phyloP scores from a whole-genome alignment of 2,888 invertebrate species.

The Andrena marginata region DNA sequence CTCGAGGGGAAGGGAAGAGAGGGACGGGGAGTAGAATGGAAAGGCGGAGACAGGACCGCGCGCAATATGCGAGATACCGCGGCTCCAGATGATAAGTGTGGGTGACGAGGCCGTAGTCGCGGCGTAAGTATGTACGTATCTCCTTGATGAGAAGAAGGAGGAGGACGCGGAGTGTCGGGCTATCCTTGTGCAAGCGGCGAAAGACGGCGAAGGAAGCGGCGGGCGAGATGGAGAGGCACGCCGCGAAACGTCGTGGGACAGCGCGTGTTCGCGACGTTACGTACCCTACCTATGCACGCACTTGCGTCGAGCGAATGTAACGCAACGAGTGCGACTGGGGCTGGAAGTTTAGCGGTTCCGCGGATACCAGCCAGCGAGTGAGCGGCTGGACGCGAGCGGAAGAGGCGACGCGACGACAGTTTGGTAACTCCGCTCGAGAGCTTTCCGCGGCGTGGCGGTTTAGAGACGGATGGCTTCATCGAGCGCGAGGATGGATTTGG shows the following conservation, averaged over 20 bases:
- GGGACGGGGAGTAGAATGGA: conserved; percentile 46
- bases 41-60: conserved; percentile 37
- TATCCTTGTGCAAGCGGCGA: conserved; percentile 64
- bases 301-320: conserved; percentile 9
- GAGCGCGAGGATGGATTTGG: too few relatives aligned
- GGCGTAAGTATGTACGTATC: conserved; percentile 61
- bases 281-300: too few relatives aligned
- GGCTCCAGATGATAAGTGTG: conserved; percentile 65
- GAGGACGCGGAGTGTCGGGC: conserved; percentile 59
- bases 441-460: neutral
- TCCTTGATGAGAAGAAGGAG: conserved; percentile 69
- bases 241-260: conserved; percentile 44
- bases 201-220: conserved; percentile 10
- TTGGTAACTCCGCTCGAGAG: conserved; percentile 26
- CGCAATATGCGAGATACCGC: conserved; percentile 48
- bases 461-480: neutral
- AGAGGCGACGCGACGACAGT: conserved; percentile 31
- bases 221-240: conserved; percentile 27
- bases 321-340: neutral
- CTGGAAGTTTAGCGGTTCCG: neutral
- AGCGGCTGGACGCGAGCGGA: conserved; percentile 15
- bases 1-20: conserved; percentile 28
- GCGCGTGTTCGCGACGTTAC: conserved; percentile 29
- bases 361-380: neutral
- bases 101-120: conserved; percentile 65